Evolutionary conservation across 2,797 vertebrate species (phyloP).

Genomic region (Sarcoramphus papa): DNA sequence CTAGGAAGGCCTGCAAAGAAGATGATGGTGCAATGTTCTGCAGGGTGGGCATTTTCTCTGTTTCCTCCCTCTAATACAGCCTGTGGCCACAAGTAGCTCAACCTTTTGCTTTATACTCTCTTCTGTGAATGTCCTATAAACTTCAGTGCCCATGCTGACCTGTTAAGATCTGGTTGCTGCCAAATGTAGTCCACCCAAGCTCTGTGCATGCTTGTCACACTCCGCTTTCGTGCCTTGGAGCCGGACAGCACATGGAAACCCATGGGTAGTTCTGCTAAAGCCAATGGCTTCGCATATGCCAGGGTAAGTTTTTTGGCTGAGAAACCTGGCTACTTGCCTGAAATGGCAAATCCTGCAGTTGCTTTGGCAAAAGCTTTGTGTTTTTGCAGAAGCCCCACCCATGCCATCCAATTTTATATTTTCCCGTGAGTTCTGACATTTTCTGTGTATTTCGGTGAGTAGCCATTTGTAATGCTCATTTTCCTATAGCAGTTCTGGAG

Average conservation of each 20-base stretch:
- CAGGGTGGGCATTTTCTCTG: neutral
- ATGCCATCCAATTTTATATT: neutral
- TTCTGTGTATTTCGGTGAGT: neutral
- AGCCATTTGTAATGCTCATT: accelerated
- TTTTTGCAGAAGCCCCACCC: neutral
- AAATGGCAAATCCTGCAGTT: neutral
- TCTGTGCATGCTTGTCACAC: neutral
- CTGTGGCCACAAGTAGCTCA: neutral
- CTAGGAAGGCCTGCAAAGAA: neutral
- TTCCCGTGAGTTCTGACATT: neutral
- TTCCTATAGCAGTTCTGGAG: neutral
- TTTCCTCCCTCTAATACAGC: neutral
- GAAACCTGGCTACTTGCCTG: neutral
- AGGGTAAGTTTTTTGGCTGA: neutral
- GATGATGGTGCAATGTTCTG: neutral
- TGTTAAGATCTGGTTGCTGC: neutral
- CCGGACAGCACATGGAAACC: neutral
- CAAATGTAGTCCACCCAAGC: neutral
- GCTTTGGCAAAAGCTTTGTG: neutral
- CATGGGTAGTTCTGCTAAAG: neutral
- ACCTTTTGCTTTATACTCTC: neutral
- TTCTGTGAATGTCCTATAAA: neutral
- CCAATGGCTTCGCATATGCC: accelerated
- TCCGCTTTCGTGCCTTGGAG: neutral
- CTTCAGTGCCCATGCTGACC: neutral